These are phyloP conservation scores for Scotopteryx bipunctaria DNA, from an alignment of 2,888 invertebrate species.

Conservation along the genomic window DNA sequence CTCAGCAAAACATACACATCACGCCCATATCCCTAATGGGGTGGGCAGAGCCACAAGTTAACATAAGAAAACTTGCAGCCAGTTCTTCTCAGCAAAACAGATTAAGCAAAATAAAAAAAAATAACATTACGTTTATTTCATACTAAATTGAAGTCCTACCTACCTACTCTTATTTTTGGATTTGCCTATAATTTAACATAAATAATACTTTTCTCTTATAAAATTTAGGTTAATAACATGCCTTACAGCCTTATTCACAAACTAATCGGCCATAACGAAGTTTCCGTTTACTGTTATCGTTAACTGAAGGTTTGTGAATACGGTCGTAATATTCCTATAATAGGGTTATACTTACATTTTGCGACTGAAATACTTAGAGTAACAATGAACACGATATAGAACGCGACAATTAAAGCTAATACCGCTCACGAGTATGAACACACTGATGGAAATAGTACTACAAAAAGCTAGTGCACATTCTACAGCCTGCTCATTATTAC, in stretches of 20 bases:
- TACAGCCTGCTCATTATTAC: conserved; percentile 15
- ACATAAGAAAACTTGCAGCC: no score
- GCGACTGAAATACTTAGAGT: conserved; percentile 41
- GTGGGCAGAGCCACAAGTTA: no score
- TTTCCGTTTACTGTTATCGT: not conserved
- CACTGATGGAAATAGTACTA: not conserved
- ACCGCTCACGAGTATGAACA: conserved; percentile 4
- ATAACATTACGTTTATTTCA: no score
- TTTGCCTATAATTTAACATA: conserved; percentile 55
- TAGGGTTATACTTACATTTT: conserved; percentile 54
- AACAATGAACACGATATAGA: conserved; percentile 21
- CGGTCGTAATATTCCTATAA: conserved; percentile 42
- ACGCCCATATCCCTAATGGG: no score
- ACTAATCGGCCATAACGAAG: conserved; percentile 17
- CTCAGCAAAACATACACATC: not conserved
- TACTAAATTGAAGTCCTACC: no score
- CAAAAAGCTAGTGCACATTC: not conserved
- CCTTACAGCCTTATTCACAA: conserved; percentile 20
- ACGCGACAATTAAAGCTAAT: not conserved
- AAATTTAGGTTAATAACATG: conserved; percentile 37
- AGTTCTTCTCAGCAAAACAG: no score
- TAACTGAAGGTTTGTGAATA: conserved; percentile 10
- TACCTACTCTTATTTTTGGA: no score
- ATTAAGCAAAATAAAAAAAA: no score
- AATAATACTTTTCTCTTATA: conserved; percentile 61